These are phyloP conservation scores for Ptyas mucosa DNA, from an alignment of 2,113 vertebrate genomes.

Conservation along the genomic window DNA sequence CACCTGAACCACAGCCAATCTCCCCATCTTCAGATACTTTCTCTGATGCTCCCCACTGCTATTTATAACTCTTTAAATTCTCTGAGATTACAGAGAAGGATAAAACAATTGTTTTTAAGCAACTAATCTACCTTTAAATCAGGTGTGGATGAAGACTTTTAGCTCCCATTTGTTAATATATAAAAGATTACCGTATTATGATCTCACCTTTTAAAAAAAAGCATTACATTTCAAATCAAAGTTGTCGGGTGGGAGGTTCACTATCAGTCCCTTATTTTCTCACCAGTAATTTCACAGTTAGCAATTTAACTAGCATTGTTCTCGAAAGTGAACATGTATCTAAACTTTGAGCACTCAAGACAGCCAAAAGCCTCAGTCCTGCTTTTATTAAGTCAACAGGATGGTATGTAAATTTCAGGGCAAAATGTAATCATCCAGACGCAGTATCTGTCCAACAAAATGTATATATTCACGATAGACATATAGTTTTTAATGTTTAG, in stretches of 20 bases:
- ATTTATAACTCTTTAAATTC: background rate
- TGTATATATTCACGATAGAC: background rate
- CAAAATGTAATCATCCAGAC: constrained; percentile 15
- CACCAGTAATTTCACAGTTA: background rate
- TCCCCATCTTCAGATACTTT: background rate
- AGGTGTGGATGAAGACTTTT: background rate
- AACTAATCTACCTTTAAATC: background rate
- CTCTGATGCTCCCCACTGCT: background rate
- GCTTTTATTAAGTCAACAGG: constrained; percentile 35
- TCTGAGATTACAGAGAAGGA: too few species aligned
- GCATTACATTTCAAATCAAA: background rate
- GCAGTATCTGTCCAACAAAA: constrained; percentile 5
- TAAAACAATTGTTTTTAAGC: background rate
- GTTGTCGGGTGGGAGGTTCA: background rate
- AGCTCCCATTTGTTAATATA: background rate
- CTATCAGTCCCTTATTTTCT: background rate
- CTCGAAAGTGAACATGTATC: background rate
- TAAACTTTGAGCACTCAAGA: background rate
- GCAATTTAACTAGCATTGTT: background rate
- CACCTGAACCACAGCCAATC: background rate
- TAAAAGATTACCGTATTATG: background rate
- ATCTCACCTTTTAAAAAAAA: background rate
- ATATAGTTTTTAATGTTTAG: background rate
- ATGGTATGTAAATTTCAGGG: background rate
- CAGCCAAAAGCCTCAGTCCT: constrained; percentile 21